These are phyloP conservation scores for Campoletis sonorensis DNA, from an alignment of 1,140 invertebrate genomes.

Conservation along the genomic window DNA sequence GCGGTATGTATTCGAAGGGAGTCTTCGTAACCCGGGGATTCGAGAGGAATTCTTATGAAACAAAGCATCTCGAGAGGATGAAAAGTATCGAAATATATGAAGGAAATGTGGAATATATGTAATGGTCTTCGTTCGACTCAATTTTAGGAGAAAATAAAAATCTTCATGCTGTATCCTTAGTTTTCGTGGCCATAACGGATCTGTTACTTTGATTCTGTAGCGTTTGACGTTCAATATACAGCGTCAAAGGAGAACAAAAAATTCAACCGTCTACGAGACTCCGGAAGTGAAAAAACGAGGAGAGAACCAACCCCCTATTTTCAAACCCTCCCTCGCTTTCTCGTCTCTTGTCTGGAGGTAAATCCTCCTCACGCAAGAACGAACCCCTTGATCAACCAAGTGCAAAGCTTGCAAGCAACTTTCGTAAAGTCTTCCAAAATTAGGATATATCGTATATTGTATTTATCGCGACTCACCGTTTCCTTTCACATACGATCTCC, in stretches of 20 bases:
- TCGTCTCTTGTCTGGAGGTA: constrained; percentile 3
- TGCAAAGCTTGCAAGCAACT: not conserved
- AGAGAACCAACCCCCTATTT: not conserved
- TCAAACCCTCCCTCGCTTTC: not conserved
- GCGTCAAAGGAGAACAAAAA: not conserved
- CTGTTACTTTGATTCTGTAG: constrained; percentile 7
- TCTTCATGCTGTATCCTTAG: not conserved
- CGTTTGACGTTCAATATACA: constrained; percentile 7
- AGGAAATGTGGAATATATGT: not conserved
- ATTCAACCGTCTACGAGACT: not conserved
- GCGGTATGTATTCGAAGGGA: not conserved
- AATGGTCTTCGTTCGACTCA: not conserved
- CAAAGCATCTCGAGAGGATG: not conserved
- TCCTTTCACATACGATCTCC: not conserved
- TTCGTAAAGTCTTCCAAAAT: constrained; percentile 13
- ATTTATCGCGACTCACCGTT: not conserved
- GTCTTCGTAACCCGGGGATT: not conserved
- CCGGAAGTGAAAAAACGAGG: not conserved
- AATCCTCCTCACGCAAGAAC: constrained; percentile 7
- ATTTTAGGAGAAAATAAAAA: not conserved
- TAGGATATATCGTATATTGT: not conserved
- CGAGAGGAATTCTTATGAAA: not conserved
- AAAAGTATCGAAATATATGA: not conserved
- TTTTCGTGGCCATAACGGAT: not conserved
- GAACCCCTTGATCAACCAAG: constrained; percentile 7